Percentiles rank a stretch among this genome's conserved stretches.
Evolutionary conservation across 2,888 invertebrate species (phyloP).

Genomic region (Drosophila sordidapex): DNA sequence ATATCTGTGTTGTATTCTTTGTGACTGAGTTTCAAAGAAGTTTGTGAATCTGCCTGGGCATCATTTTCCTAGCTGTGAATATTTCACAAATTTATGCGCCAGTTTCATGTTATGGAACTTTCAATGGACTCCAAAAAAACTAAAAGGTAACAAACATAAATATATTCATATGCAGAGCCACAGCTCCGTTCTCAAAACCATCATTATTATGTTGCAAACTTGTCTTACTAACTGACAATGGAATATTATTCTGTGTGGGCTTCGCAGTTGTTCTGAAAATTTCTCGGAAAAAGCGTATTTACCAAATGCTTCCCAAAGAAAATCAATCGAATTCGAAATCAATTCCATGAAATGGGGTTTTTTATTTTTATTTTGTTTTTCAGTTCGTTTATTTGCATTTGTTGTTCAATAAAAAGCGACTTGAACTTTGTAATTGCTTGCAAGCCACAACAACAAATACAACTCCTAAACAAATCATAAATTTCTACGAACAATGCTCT

Average conservation of each 20-base stretch:
- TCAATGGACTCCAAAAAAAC: constrained; percentile 83
- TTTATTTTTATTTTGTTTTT: constrained; percentile 3
- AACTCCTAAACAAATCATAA: constrained; percentile 35
- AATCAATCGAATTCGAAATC: constrained; percentile 21
- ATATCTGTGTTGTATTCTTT: not conserved
- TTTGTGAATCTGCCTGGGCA: constrained; percentile 68
- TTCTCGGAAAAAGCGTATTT: constrained; percentile 4
- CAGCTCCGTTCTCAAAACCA: not conserved
- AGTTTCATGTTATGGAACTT: constrained; percentile 84
- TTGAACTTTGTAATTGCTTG: constrained; percentile 5
- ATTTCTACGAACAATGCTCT: constrained; percentile 20
- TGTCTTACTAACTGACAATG: constrained; percentile 8
- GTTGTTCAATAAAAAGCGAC: constrained; percentile 8
- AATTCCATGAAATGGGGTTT: constrained; percentile 12
- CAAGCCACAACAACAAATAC: constrained; percentile 17
- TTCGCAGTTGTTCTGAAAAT: constrained; percentile 5
- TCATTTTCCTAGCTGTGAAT: constrained; percentile 75
- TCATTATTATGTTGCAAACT: constrained; percentile 2
- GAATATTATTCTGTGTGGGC: constrained; percentile 23
- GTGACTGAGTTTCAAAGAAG: constrained; percentile 1
- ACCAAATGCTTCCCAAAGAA: constrained; percentile 12
- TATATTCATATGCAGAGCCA: not conserved
- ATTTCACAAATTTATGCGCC: constrained; percentile 80
- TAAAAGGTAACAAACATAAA: constrained; percentile 72
- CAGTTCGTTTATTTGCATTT: constrained; percentile 3